Evolutionary conservation across 35 echinoderm and acorn worm species (phyloP).

Genomic region (Acanthaster planci): DNA sequence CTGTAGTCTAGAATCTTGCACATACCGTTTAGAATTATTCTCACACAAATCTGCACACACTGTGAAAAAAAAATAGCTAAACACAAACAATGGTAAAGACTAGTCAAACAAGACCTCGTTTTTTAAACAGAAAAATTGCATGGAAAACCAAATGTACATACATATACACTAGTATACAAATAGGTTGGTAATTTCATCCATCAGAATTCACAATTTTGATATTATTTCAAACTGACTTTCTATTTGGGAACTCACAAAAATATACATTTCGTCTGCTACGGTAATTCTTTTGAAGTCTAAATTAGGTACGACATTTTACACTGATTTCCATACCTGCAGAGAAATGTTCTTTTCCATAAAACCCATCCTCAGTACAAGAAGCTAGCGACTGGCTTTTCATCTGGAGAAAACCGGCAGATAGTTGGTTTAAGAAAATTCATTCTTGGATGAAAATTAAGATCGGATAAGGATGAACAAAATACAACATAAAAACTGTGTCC

Average conservation of each 20-base stretch:
- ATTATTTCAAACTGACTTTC: neutral
- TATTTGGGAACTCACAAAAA: slow-evolving; percentile 11
- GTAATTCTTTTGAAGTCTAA: neutral
- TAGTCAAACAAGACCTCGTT: neutral
- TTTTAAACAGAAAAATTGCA: neutral
- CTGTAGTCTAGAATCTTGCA: slow-evolving; percentile 22
- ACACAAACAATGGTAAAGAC: neutral
- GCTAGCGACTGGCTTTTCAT: too few relatives aligned
- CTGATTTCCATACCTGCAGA: too few relatives aligned
- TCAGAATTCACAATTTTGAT: neutral
- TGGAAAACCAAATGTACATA: neutral
- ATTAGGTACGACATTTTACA: too few relatives aligned
- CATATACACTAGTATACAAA: neutral
- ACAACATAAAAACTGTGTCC: too few relatives aligned
- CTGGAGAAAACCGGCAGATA: too few relatives aligned
- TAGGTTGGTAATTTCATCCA: neutral
- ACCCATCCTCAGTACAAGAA: too few relatives aligned
- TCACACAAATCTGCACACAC: slow-evolving; percentile 7
- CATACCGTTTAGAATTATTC: neutral
- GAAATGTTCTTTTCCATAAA: too few relatives aligned
- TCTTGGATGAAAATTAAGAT: too few relatives aligned
- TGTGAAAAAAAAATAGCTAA: slow-evolving; percentile 7
- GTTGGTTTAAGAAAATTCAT: too few relatives aligned
- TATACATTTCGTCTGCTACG: slow-evolving; percentile 14
- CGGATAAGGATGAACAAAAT: too few relatives aligned